Conservation (phyloP, 2,797 vertebrate species). For the Gymnothorax javanicus region DNA sequence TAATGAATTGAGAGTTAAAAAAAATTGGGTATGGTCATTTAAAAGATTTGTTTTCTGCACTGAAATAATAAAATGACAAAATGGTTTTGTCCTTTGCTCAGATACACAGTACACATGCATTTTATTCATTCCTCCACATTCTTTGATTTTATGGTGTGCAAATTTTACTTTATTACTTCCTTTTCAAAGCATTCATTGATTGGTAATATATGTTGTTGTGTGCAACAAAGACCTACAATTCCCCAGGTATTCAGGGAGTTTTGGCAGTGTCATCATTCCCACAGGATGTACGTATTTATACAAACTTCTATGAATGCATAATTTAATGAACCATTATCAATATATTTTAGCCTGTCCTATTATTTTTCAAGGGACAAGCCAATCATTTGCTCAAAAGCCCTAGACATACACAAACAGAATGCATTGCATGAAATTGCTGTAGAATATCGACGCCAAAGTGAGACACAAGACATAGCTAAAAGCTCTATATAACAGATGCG, state of each 20-base stretch:
- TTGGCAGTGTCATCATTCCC: too few species aligned
- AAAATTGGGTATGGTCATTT: too few species aligned
- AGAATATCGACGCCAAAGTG: not conserved
- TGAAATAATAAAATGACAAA: too few species aligned
- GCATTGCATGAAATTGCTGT: not conserved
- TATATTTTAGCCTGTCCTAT: not conserved
- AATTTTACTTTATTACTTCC: not conserved
- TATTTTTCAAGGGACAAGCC: not conserved
- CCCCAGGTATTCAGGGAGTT: not conserved
- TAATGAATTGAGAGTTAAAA: too few species aligned
- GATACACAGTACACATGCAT: not conserved
- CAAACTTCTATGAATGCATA: too few species aligned
- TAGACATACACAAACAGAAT: not conserved
- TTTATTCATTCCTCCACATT: not conserved
- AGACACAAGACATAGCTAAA: not conserved
- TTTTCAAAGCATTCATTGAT: not conserved
- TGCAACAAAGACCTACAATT: not conserved
- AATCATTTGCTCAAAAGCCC: not conserved
- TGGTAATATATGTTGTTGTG: not conserved
- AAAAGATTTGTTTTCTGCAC: too few species aligned
- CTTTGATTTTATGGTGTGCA: constrained; percentile 66
- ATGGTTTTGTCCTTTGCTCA: not conserved
- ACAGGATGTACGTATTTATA: too few species aligned
- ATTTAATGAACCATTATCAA: too few species aligned
- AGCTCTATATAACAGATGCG: not conserved